Base-by-base conservation (phyloP, 53 echinoderm and acorn worm species). In the Mesocentrotus franciscanus region DNA sequence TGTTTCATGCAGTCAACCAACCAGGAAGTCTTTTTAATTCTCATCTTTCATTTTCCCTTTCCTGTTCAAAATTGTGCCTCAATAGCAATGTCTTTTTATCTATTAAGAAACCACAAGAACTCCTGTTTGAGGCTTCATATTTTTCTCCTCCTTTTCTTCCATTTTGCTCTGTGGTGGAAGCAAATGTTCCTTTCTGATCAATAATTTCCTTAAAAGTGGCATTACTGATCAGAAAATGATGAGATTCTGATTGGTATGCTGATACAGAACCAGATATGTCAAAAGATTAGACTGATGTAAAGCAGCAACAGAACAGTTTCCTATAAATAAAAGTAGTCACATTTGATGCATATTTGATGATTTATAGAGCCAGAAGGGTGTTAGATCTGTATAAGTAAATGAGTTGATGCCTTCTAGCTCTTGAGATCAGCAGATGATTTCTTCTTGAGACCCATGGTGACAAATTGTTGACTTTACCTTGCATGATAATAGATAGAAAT, bases 11-110 rank as follows among this genome's bases (percentile, higher is more conserved):
- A 7, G 36, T 76, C 10, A 76, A 76, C 11, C 10, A 8, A 36
- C 42, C 81, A 81, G 81, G 81, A 81, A 81, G 81, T 81, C 81
- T 87, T 87, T 66, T 87, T 58, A 87, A 58, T 57, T 87, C 87
- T 87, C 18, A 27, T 13, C 87, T 58, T 87, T 13, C 58, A 58
- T 87, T 87, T 58, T 58, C 11, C 58, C 59, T 26, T 27, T 87
- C 26, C n/a, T 35, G 58, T 27, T 87, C 59, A 87, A 27, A 64
- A n/a, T 57, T 27, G n/a, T 57, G 57, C 87, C 57, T 87, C 58
- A 58, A 58, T 33, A 26, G 57, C n/a, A 27, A 87, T 57, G 87
- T 58, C 18, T 42, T 10, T 57, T 85, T 58, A 87, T 36, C 87
- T n/a, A 11, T 58, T 8, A 87, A 29, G 58, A 1, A 84, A 76